Conservation (phyloP, 2,797 vertebrate species). For the Zalophus californianus region DNA sequence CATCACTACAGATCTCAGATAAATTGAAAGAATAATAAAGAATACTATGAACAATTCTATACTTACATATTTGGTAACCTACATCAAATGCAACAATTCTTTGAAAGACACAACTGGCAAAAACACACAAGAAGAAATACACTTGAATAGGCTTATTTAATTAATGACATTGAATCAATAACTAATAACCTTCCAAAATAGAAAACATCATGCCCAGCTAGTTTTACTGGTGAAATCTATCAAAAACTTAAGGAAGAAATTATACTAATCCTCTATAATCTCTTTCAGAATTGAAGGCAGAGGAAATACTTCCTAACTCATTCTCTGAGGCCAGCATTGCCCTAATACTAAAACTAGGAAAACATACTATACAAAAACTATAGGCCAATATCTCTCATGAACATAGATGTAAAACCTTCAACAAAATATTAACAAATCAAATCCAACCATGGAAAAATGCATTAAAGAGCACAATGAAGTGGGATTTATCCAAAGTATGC, state of each 20-base stretch:
- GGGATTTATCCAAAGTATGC: neutral
- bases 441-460: neutral
- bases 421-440: neutral
- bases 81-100: neutral
- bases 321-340: neutral
- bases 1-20: neutral
- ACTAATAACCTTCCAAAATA: neutral
- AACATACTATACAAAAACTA: neutral
- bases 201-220: neutral
- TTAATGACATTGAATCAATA: neutral
- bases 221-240: neutral
- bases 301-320: neutral
- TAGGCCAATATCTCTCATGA: neutral
- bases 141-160: neutral
- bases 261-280: neutral
- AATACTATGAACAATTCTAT: neutral
- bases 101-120: neutral
- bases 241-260: neutral
- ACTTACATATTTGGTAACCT: neutral
- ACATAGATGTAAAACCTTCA: neutral
- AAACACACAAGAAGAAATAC: neutral
- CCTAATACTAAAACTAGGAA: neutral
- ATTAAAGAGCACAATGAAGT: neutral
- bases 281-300: neutral
- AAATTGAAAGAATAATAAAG: neutral